These are phyloP conservation scores for Zaprionus davidi DNA, from an alignment of 1,140 invertebrate genomes.

Conservation along the genomic window DNA sequence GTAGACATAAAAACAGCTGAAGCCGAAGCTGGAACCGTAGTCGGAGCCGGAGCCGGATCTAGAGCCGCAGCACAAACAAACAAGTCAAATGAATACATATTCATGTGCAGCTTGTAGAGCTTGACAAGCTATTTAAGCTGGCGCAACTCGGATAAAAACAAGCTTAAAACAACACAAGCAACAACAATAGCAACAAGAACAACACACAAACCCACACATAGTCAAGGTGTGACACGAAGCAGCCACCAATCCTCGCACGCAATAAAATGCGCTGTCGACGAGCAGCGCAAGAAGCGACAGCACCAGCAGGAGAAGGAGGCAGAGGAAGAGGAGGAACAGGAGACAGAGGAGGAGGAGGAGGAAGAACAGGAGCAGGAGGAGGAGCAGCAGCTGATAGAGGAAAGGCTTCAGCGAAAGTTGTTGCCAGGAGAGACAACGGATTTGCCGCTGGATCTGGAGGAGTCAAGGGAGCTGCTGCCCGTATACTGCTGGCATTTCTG, in stretches of 20 bases:
- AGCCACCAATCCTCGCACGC: conserved; percentile 68
- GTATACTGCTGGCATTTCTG: conserved; percentile 73
- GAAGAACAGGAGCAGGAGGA: not conserved
- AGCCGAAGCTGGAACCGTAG: not conserved
- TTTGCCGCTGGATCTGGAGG: conserved; percentile 34
- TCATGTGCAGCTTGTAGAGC: conserved; percentile 22
- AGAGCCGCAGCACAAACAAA: conserved; percentile 28
- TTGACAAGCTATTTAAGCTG: conserved; percentile 63
- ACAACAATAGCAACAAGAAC: conserved; percentile 33
- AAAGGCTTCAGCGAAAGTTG: conserved; percentile 28
- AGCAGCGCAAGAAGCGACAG: conserved; percentile 32
- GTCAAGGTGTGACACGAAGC: conserved; percentile 63
- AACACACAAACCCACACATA: conserved; percentile 17
- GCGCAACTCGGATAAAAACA: conserved; percentile 57
- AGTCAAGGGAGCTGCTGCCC: conserved; percentile 53
- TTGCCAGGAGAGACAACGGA: conserved; percentile 24
- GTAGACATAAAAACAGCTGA: not conserved
- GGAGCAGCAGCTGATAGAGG: not conserved
- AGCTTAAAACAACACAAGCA: conserved; percentile 31
- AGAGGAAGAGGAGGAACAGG: not conserved
- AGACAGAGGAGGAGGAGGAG: conserved; percentile 14
- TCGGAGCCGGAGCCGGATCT: not conserved
- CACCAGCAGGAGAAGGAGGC: conserved; percentile 15
- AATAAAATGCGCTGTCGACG: conserved; percentile 72
- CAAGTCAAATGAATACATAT: conserved; percentile 32